phyloP scores from a whole-genome alignment of 2,113 vertebrate species.

The Phoxinus phoxinus region DNA sequence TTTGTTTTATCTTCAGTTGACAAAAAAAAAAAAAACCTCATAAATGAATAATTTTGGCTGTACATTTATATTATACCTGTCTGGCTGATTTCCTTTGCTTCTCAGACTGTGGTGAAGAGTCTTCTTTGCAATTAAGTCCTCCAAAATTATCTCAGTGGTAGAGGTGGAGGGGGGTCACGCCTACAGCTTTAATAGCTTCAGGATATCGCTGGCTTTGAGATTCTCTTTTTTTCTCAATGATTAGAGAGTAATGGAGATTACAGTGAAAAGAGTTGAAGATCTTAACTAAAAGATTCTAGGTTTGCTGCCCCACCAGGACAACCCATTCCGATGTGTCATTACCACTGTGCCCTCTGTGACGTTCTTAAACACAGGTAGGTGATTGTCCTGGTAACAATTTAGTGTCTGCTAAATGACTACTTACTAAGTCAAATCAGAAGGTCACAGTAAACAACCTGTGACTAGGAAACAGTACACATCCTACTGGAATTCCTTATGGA shows the following conservation, averaged over 20 bases:
- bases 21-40: not conserved
- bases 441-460: not conserved
- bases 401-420: not conserved
- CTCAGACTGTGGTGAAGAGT: slow-evolving; percentile 24
- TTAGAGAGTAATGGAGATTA: not conserved
- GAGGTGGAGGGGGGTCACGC: slow-evolving; percentile 23
- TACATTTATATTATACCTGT: not conserved
- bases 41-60: not conserved
- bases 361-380: not conserved
- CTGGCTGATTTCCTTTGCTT: not conserved
- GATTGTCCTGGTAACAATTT: not conserved
- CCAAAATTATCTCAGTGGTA: slow-evolving; percentile 66
- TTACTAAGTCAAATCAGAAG: not conserved
- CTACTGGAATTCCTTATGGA: not conserved
- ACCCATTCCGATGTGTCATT: not conserved
- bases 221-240: not conserved
- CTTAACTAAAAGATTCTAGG: not conserved
- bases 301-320: not conserved
- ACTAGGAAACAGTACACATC: not conserved
- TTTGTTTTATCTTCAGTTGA: not conserved
- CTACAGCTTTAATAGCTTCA: slow-evolving; percentile 13
- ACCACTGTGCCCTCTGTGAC: not conserved
- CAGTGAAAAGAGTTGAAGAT: not conserved
- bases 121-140: slow-evolving; percentile 74
- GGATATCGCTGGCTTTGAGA: not conserved